Percentiles rank a stretch among this genome's conserved stretches.
Evolutionary conservation across 2,797 vertebrate genomes (phyloP).

Genomic region (Xenentodon cancila): DNA sequence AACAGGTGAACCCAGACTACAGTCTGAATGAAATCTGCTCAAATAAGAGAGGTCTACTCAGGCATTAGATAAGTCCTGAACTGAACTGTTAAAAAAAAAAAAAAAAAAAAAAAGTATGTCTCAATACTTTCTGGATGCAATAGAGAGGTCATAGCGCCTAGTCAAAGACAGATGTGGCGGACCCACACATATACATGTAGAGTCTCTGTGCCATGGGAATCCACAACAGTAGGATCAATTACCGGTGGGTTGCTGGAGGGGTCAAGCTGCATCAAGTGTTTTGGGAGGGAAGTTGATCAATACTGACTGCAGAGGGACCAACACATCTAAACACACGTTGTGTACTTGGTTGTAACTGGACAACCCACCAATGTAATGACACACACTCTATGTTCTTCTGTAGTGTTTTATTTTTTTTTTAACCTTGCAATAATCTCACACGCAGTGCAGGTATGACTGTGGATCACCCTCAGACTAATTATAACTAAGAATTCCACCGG

Average conservation of each 20-base stretch:
- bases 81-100: constrained; percentile 45
- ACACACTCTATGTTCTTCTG: constrained; percentile 4
- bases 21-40: constrained; percentile 45
- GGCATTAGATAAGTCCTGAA: constrained; percentile 33
- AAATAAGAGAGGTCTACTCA: constrained; percentile 58
- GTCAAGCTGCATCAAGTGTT: constrained; percentile 73
- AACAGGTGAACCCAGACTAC: constrained; percentile 24
- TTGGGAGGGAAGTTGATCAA: constrained; percentile 74
- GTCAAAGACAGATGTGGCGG: constrained; percentile 47
- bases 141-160: constrained; percentile 52
- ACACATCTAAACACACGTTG: constrained; percentile 53
- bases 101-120: constrained; percentile 49
- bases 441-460: constrained; percentile 35
- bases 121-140: constrained; percentile 52
- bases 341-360: constrained; percentile 39
- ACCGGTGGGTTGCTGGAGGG: constrained; percentile 79
- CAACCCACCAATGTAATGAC: constrained; percentile 43
- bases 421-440: constrained; percentile 32
- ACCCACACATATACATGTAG: constrained; percentile 51
- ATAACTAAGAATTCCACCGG: neutral
- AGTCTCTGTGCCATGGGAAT: constrained; percentile 65
- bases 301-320: constrained; percentile 71
- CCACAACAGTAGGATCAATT: constrained; percentile 79
- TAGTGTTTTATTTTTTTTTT: constrained; percentile 5
- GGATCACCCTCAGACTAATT: constrained; percentile 1